Percentiles rank a stretch among this genome's conserved stretches.
These are phyloP conservation scores for Mastigias papua DNA, from an alignment of 30 jellyfish, hydroid and myxozoan species.

Conservation along the genomic window DNA sequence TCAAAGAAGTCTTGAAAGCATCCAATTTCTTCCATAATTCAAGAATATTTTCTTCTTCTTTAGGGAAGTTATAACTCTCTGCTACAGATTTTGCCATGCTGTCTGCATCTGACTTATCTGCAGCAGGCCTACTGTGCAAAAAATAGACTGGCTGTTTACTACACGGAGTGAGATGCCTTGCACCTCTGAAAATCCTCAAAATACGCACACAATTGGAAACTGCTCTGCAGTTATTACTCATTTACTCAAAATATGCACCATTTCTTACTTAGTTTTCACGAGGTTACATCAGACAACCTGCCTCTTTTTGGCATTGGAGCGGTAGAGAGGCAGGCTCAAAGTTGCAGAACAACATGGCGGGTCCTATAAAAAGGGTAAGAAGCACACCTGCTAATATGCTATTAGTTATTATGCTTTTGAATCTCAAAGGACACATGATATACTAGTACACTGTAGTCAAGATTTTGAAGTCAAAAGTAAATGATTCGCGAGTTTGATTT, in stretches of 20 bases:
- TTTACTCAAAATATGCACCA: constrained; percentile 26
- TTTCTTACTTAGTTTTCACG: constrained; percentile 18
- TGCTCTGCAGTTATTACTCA: background rate
- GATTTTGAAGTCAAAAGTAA: too few species aligned
- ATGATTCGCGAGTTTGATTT: too few species aligned
- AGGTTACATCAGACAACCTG: constrained; percentile 36
- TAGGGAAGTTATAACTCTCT: constrained; percentile 89
- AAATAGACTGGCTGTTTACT: background rate
- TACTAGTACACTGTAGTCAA: too few species aligned
- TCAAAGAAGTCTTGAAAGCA: constrained; percentile 90
- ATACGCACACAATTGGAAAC: background rate
- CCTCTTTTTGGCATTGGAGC: background rate
- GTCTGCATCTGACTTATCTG: constrained; percentile 24
- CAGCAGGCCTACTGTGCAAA: background rate
- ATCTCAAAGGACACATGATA: too few species aligned
- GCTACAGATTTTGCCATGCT: constrained; percentile 86
- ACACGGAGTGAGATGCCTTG: background rate
- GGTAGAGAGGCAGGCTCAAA: background rate
- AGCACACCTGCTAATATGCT: too few species aligned
- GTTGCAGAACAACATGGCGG: constrained; percentile 66
- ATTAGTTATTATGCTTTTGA: too few species aligned
- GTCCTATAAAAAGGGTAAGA: constrained; percentile 77
- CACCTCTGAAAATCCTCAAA: background rate
- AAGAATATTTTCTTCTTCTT: constrained; percentile 90
- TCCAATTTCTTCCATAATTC: constrained; percentile 91